Evolutionary conservation across 2,888 invertebrate genomes (phyloP).

Genomic region (Acrobasis suavella): DNA sequence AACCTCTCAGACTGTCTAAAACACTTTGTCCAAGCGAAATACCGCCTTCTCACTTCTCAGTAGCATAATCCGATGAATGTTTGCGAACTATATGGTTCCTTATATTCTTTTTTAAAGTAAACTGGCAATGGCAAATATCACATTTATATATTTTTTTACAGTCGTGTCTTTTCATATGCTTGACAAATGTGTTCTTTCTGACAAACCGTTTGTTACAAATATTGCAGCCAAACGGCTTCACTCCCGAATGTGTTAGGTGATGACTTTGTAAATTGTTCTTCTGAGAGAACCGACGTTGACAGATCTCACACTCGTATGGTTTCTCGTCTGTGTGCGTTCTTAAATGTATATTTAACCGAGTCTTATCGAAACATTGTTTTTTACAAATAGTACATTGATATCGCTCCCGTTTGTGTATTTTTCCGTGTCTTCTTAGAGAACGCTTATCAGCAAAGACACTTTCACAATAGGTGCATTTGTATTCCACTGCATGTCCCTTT

Average conservation of each 20-base stretch:
- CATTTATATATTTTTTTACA: background rate
- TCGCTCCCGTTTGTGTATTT: background rate
- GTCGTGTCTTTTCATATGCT: background rate
- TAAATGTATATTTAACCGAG: background rate
- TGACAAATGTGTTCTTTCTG: background rate
- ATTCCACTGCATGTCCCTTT: background rate
- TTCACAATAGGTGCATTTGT: background rate
- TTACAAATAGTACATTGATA: background rate
- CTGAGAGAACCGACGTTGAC: background rate
- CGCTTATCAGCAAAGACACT: background rate
- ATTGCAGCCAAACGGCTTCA: constrained; percentile 26
- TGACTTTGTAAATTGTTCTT: constrained; percentile 15
- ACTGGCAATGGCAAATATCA: background rate
- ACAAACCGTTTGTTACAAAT: background rate
- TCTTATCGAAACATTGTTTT: background rate
- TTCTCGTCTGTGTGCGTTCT: background rate
- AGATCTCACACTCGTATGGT: background rate
- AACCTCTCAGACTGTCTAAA: too few relatives aligned
- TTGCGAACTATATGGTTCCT: too few relatives aligned
- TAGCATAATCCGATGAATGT: too few relatives aligned
- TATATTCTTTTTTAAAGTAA: background rate
- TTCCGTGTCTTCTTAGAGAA: background rate
- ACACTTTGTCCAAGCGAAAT: too few relatives aligned
- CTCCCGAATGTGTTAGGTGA: constrained; percentile 28
- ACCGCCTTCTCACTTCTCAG: too few relatives aligned